Percentiles rank a stretch among this genome's conserved stretches.
phyloP scores from a whole-genome alignment of 92 coral and sea anemone species.

The Plumapathes pennacea region DNA sequence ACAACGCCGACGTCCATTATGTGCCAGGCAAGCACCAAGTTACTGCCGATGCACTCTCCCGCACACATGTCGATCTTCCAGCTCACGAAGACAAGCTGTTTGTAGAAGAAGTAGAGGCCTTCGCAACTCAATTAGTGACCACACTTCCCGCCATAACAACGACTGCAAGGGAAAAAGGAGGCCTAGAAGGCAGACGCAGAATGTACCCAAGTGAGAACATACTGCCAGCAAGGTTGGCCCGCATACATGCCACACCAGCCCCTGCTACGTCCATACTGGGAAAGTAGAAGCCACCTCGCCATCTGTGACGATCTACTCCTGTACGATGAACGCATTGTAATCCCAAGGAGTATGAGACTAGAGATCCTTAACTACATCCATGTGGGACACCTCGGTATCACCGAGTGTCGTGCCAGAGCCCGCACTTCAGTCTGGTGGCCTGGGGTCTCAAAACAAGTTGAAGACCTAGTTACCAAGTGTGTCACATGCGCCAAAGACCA shows the following conservation, averaged over 20 bases:
- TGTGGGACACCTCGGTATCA: slow-evolving; percentile 60
- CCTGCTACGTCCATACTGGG: slow-evolving; percentile 46
- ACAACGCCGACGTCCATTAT: slow-evolving; percentile 14
- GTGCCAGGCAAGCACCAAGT: slow-evolving; percentile 13
- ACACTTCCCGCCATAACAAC: slow-evolving; percentile 38
- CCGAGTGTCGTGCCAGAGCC: slow-evolving; percentile 62
- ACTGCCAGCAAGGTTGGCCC: slow-evolving; percentile 52
- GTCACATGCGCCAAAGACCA: slow-evolving; percentile 47
- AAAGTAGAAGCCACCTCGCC: slow-evolving; percentile 39
- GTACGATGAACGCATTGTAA: slow-evolving; percentile 58
- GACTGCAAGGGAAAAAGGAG: slow-evolving; percentile 41
- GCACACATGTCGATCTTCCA: slow-evolving; percentile 17
- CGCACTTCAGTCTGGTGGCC: slow-evolving; percentile 58
- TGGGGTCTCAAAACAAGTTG: slow-evolving; percentile 19
- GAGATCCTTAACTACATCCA: slow-evolving; percentile 53
- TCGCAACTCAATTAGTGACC: slow-evolving; percentile 13
- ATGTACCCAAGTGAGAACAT: slow-evolving; percentile 29
- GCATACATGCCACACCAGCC: slow-evolving; percentile 58
- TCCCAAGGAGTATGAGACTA: slow-evolving; percentile 42
- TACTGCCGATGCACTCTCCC: slow-evolving; percentile 8
- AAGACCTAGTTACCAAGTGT: slow-evolving; percentile 12
- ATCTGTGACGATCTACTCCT: slow-evolving; percentile 52
- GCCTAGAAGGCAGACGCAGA: slow-evolving; percentile 58
- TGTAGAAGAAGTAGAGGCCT: slow-evolving; percentile 42
- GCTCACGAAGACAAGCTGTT: slow-evolving; percentile 10